Evolutionary conservation across 2,888 invertebrate genomes (phyloP), one percentile per base, ranked within the genome.

Genomic region (Nomada flava): DNA sequence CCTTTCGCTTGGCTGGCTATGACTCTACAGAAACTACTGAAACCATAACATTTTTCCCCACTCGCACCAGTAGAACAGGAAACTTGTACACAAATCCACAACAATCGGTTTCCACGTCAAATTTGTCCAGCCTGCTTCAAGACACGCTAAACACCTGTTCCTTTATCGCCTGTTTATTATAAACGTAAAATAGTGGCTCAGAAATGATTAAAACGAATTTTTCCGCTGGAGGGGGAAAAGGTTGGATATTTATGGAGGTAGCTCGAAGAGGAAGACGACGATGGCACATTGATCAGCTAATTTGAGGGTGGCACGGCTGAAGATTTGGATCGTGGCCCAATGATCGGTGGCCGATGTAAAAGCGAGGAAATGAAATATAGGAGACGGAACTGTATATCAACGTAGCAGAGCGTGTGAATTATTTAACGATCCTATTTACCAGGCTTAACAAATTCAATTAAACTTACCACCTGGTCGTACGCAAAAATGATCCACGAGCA

Each of bases 401-500:
- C 72, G 81, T 80, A 74, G 65, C 74, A 65, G 68, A 60, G 68
- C 71, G 68, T 68, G 79, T 79, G 74, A 79, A 81, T 80, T 81
- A 81, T 80, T 82, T 70, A 80, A 63, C 55, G 69, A 63, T 72
- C 59, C 73, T 63, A 59, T 72, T 79, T 68, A 70, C 68, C 79
- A 23, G 47, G 57, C 63, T 53, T 44, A 36, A 26, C 26, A 64
- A 63, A 57, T 73, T 52, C 47, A 68, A 74, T 80, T 70, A 67
- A 82, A 82, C 71, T 79, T 69, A 62, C 62, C 60, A 11, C 18
- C 26, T 50, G 23, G 18, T 1, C 29, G n/a, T 18, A 29, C 44
- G 69, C 69, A 80, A 75, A 74, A 68, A 80, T 67, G 57, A 73
- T 63, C 44, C 10, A 55, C 52, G 57, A 53, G 53, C 72, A 73